Percentiles rank a stretch among this genome's conserved stretches.
phyloP scores from a whole-genome alignment of 1,140 invertebrate species.

The Drosophila erecta region DNA sequence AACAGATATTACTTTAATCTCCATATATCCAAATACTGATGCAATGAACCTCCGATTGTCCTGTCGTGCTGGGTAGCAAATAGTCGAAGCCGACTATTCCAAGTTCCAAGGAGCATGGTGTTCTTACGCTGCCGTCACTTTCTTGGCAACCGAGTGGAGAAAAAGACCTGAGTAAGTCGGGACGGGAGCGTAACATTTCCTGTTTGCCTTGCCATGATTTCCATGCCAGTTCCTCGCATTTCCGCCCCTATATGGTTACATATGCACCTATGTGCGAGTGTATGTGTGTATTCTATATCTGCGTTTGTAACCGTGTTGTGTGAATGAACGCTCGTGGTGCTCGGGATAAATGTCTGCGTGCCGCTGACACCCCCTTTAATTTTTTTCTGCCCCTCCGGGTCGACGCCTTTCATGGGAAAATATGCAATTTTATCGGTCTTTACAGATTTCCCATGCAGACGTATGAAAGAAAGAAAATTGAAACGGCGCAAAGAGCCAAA shows the following conservation, averaged over 20 bases:
- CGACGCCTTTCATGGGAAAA: slow-evolving; percentile 75
- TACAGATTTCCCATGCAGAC: slow-evolving; percentile 69
- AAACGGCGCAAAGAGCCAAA: slow-evolving; percentile 32
- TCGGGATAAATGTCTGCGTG: slow-evolving; percentile 60
- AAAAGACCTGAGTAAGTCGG: slow-evolving; percentile 40
- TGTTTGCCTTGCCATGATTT: slow-evolving; percentile 78
- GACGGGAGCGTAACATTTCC: slow-evolving; percentile 65
- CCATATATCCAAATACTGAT: too few species aligned
- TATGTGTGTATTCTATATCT: slow-evolving; percentile 6
- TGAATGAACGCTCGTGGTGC: slow-evolving; percentile 58
- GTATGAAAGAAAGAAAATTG: slow-evolving; percentile 23
- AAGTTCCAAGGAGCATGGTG: not conserved
- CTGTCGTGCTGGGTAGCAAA: slow-evolving; percentile 2
- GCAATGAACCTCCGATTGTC: slow-evolving; percentile 2
- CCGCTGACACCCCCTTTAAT: slow-evolving; percentile 3
- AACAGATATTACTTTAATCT: too few species aligned
- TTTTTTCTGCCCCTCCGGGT: slow-evolving; percentile 28
- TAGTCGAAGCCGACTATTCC: slow-evolving; percentile 12
- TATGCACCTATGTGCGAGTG: not conserved
- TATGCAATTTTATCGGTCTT: slow-evolving; percentile 83
- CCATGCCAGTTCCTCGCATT: slow-evolving; percentile 30
- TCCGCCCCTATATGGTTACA: slow-evolving; percentile 10
- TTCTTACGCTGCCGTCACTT: slow-evolving; percentile 32
- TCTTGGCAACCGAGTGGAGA: slow-evolving; percentile 43
- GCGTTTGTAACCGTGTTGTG: slow-evolving; percentile 28